Evolutionary conservation across 2,888 invertebrate species (phyloP), one percentile per base, ranked within the genome.

Genomic region (Drosophila nr. fundita): DNA sequence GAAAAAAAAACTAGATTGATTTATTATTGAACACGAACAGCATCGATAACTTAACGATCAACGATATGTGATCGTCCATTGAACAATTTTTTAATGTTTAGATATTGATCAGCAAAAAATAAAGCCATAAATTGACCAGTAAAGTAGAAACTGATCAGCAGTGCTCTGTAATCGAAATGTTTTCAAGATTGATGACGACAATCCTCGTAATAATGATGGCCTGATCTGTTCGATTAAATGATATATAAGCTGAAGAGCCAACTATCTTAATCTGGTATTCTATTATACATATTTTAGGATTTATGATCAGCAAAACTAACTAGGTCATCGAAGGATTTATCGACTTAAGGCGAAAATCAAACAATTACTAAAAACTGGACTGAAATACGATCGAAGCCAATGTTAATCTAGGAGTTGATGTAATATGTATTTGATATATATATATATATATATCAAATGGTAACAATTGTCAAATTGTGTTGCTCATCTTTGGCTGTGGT

Each of bases 401-500:
- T 11, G 6, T 42, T 42, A 70, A 58, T 68, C 50, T 24, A n/a
- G 21, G 5, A 29, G 38, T 40, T 27, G 36, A 52, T 24, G 13
- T 3, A 11, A 45, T 52, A 27, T 15, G 34, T 1, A 29, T n/a
- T 4, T 48, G 21, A 18, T 40, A n/a, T 40, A 40, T n/a, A n/a
- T 42, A 6, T 13, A 42, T 42, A 21, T 21, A 13, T 45, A 45
- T 38, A 18, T 40, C 38, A 10, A 38, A 38, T n/a, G 40, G n/a
- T 40, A n/a, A n/a, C 40, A 40, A 40, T 10, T 40, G 40, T n/a
- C 62, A 52, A 71, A 60, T 68, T 66, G 72, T 52, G 49, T 45
- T 61, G 80, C 45, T 68, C 64, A 57, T 62, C 66, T 40, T 18
- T 13, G 24, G 32, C 59, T 59, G 32, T 57, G 48, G 57, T 66